These are phyloP conservation scores for Dasypolia templi DNA, from an alignment of 2,888 invertebrate species.

Conservation along the genomic window DNA sequence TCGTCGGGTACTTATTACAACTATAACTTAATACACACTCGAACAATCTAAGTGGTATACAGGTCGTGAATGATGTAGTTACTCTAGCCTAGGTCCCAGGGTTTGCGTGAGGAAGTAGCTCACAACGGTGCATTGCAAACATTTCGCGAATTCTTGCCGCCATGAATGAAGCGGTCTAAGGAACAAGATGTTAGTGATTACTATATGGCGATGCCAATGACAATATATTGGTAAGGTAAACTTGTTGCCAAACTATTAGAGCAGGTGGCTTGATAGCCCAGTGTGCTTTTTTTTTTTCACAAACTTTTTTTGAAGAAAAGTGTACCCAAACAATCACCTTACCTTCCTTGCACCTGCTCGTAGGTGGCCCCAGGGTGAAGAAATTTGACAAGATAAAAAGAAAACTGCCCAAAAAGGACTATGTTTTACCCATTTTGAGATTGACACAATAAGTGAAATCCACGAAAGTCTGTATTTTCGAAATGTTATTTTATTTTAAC, in stretches of 20 bases:
- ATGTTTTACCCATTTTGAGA: too few relatives aligned
- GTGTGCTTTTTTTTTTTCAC: too few relatives aligned
- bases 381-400: too few relatives aligned
- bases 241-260: not conserved
- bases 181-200: not conserved
- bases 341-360: too few relatives aligned
- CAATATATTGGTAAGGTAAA: not conserved
- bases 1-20: not conserved
- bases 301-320: not conserved
- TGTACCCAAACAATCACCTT: too few relatives aligned
- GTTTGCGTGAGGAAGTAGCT: slow-evolving; percentile 53
- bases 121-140: slow-evolving; percentile 63
- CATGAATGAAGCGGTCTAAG: slow-evolving; percentile 42
- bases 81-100: slow-evolving; percentile 5
- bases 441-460: too few relatives aligned
- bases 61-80: slow-evolving; percentile 3
- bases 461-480: too few relatives aligned
- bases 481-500: too few relatives aligned
- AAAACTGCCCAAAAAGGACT: too few relatives aligned
- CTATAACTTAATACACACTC: not conserved
- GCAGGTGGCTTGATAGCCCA: not conserved
- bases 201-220: not conserved
- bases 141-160: slow-evolving; percentile 64
- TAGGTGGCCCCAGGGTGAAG: too few relatives aligned
- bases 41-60: slow-evolving; percentile 2